These are phyloP conservation scores for Formica selysi DNA, from an alignment of 1,140 invertebrate species.

Conservation along the genomic window DNA sequence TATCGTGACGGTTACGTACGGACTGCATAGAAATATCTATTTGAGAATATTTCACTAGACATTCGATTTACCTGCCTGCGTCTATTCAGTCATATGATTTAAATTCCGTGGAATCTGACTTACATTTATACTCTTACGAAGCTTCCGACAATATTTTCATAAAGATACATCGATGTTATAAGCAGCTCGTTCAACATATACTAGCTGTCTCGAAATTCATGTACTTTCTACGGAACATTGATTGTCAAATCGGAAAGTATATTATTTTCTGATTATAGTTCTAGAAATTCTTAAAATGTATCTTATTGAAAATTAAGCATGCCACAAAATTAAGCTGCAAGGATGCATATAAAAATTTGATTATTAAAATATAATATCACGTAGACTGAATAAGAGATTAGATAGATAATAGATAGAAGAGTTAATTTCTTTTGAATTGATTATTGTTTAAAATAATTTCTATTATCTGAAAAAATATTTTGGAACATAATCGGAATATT, in stretches of 20 bases:
- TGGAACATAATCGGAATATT: neutral
- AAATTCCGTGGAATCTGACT: slow-evolving; percentile 49
- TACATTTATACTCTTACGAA: slow-evolving; percentile 52
- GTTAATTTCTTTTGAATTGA: neutral
- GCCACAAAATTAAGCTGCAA: neutral
- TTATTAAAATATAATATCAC: slow-evolving; percentile 6
- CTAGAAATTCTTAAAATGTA: neutral
- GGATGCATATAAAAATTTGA: neutral
- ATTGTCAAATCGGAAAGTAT: neutral
- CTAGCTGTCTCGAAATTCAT: slow-evolving; percentile 10
- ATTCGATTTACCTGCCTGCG: slow-evolving; percentile 45
- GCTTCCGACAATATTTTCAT: slow-evolving; percentile 16
- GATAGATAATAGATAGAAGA: neutral
- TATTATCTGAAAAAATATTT: neutral
- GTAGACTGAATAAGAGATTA: neutral
- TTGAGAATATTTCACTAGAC: slow-evolving; percentile 55
- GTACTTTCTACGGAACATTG: neutral
- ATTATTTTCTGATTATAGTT: neutral
- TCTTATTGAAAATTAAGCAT: neutral
- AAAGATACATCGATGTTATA: slow-evolving; percentile 13
- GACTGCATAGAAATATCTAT: slow-evolving; percentile 47
- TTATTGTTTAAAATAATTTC: neutral
- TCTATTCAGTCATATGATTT: slow-evolving; percentile 58
- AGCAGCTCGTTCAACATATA: neutral
- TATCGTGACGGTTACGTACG: slow-evolving; percentile 45